A percentile compares a stretch with the other conserved stretches of the same genome.
Evolutionary conservation across 2,797 vertebrate genomes (phyloP).

Genomic region (Moxostoma hubbsi): DNA sequence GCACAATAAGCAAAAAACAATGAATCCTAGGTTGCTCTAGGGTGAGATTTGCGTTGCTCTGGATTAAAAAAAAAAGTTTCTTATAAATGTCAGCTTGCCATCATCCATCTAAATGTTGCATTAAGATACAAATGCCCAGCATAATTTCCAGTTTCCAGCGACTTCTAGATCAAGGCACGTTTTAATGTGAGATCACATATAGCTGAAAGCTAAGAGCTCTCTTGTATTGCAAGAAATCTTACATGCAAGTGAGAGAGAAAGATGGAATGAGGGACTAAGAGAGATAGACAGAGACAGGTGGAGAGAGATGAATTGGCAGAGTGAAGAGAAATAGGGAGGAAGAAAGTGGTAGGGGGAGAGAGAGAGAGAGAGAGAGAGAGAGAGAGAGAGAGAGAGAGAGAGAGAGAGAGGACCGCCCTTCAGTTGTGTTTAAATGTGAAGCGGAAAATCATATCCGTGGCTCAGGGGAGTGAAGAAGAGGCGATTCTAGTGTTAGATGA

Average conservation of each 20-base stretch:
- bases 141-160: slow-evolving; percentile 28
- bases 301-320: slow-evolving; percentile 7
- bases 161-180: slow-evolving; percentile 34
- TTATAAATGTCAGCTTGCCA: slow-evolving; percentile 35
- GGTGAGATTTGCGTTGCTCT: slow-evolving; percentile 7
- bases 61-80: slow-evolving; percentile 19
- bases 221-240: slow-evolving; percentile 10
- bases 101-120: slow-evolving; percentile 8
- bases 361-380: slow-evolving; percentile 5
- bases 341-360: neutral
- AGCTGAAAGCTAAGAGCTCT: slow-evolving; percentile 36
- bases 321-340: slow-evolving; percentile 7
- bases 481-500: slow-evolving; percentile 40
- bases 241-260: neutral
- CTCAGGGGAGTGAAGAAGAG: slow-evolving; percentile 38
- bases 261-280: slow-evolving; percentile 17
- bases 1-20: neutral
- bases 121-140: slow-evolving; percentile 32
- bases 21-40: slow-evolving; percentile 14
- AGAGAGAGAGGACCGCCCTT: slow-evolving; percentile 18
- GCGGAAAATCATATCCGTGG: slow-evolving; percentile 45
- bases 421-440: slow-evolving; percentile 51
- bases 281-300: neutral
- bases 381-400: neutral
- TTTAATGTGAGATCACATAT: slow-evolving; percentile 46